Percentiles rank a stretch among this genome's conserved stretches.
phyloP scores from a whole-genome alignment of 2,113 vertebrate genomes.

The Rissa tridactyla region DNA sequence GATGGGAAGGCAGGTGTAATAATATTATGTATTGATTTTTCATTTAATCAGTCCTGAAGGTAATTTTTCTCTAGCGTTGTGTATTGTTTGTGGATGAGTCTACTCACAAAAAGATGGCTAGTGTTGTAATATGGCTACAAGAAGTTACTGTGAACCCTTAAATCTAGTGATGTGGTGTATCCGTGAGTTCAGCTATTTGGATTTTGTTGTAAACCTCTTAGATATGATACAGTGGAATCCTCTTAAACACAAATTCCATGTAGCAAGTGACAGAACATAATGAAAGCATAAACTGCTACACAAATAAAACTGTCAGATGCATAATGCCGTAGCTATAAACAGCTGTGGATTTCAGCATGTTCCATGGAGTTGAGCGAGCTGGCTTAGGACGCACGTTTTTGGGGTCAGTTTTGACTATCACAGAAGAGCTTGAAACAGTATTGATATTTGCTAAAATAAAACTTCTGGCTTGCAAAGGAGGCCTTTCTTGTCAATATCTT shows the following conservation, averaged over 20 bases:
- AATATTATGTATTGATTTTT: conserved; percentile 15
- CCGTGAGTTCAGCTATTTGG: conserved; percentile 54
- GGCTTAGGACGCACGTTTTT: conserved; percentile 6
- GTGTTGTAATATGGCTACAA: neutral
- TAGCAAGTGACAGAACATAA: conserved; percentile 73
- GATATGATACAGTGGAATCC: conserved; percentile 72
- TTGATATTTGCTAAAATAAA: neutral
- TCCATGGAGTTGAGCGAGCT: neutral
- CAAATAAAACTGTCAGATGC: conserved; percentile 71
- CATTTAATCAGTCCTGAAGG: conserved; percentile 5
- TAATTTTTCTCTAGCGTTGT: neutral
- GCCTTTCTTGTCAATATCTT: neutral
- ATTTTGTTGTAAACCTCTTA: conserved; percentile 73
- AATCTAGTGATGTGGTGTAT: neutral
- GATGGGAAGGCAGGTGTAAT: conserved; percentile 4
- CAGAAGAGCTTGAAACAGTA: neutral
- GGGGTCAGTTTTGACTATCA: conserved; percentile 11
- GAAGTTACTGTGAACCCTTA: conserved; percentile 21
- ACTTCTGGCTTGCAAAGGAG: neutral
- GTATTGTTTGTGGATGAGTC: neutral
- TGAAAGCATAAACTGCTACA: conserved; percentile 71
- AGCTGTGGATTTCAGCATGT: conserved; percentile 27
- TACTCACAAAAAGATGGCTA: neutral
- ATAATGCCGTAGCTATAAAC: conserved; percentile 53
- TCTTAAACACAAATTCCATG: conserved; percentile 75